Conservation (phyloP, 2,113 vertebrate species). For the Columba livia region DNA sequence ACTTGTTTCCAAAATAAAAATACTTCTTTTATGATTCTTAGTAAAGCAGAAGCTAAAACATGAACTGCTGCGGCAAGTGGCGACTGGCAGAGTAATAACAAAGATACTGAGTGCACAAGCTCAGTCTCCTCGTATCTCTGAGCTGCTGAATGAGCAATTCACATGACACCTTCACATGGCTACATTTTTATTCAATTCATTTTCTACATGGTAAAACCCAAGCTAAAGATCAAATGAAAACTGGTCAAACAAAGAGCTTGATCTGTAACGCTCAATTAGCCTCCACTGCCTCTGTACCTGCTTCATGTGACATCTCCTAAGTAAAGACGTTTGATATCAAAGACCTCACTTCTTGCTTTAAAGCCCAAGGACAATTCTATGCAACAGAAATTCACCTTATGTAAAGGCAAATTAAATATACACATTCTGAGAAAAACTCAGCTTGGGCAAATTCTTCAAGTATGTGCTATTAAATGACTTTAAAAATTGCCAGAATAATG, state of each 20-base stretch:
- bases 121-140: background rate
- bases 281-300: background rate
- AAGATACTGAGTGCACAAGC: background rate
- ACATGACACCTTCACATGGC: background rate
- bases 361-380: background rate
- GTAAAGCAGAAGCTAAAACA: background rate
- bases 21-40: background rate
- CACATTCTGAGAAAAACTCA: background rate
- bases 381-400: background rate
- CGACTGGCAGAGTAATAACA: background rate
- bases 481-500: conserved; percentile 14
- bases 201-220: background rate
- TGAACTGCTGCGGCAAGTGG: background rate
- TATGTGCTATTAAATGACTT: background rate
- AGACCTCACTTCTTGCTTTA: background rate
- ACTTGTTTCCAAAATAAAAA: background rate
- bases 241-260: background rate
- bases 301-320: background rate
- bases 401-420: background rate
- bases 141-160: background rate
- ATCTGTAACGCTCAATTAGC: background rate
- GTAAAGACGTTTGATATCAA: background rate
- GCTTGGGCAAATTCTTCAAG: background rate
- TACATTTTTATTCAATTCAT: conserved; percentile 19
- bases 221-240: conserved; percentile 17